These are phyloP conservation scores for Drosophila yooni DNA, from an alignment of 2,888 invertebrate species.

Conservation along the genomic window DNA sequence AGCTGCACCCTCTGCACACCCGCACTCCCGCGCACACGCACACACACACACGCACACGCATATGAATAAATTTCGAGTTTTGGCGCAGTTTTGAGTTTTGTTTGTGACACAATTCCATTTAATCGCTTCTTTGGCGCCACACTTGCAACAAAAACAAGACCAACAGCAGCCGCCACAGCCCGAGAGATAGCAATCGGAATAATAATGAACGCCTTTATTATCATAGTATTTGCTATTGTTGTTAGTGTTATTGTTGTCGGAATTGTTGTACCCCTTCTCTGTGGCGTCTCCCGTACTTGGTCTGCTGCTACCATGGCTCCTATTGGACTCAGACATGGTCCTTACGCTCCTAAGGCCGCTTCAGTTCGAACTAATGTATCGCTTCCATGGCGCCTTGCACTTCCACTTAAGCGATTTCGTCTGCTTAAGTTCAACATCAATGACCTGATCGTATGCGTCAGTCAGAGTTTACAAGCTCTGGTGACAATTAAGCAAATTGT, in stretches of 20 bases:
- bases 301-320: conserved; percentile 15
- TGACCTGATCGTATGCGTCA: conserved; percentile 2
- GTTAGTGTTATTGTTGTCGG: conserved; percentile 27
- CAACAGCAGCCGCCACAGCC: conserved; percentile 21
- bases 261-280: conserved; percentile 62
- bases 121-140: conserved; percentile 82
- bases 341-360: conserved; percentile 33
- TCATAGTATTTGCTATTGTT: conserved; percentile 61
- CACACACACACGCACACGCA: not conserved
- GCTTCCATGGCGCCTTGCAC: conserved; percentile 25
- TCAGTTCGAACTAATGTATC: conserved; percentile 52
- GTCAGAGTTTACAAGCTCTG: not conserved
- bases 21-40: conserved; percentile 10
- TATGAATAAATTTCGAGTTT: conserved; percentile 59
- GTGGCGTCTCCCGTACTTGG: conserved; percentile 45
- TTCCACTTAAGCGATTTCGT: conserved; percentile 1
- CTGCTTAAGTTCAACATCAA: not conserved
- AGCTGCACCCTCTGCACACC: not conserved
- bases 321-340: conserved; percentile 6
- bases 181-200: conserved; percentile 66
- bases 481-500: not conserved
- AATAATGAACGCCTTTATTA: conserved; percentile 79
- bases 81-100: conserved; percentile 61
- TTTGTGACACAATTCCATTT: conserved; percentile 81
- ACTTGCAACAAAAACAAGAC: conserved; percentile 43